Evolutionary conservation across 1,140 invertebrate species (phyloP), one percentile per base, ranked within the genome.

Genomic region (Scaptomyza graminum): DNA sequence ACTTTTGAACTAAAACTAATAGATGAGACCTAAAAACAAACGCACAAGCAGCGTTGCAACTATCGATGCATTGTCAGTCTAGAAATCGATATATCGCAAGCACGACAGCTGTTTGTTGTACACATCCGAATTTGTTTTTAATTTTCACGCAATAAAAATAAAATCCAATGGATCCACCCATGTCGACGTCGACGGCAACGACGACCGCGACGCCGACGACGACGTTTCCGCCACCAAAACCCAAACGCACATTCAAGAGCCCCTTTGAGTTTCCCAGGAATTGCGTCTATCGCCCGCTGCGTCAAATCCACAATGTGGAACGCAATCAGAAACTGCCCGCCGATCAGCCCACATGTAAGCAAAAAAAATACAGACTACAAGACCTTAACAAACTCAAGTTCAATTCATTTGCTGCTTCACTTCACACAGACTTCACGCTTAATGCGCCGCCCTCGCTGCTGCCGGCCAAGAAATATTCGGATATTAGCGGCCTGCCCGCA

Each of bases 391-490:
- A 6, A 34, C 31, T n/a, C 6, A 56, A 22, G 6, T 31, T 15
- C 9, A 25, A 8, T 31, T 22, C 3, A 31, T 39, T 57, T 47
- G 5, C 15, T 8, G 2, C 7, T 31, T 37, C 9, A 39, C 41
- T 61, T 67, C 11, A 8, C 47, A 11, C 47, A 96, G 96, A 97
- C 92, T 95, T 95, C 87, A 95, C 94, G 43, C 96, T 98, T 66
- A 97, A 98, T 93, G 97, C 97, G 34, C 97, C 97, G 15, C 97
- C 97, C 39, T 97, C 97, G 61, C 97, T 98, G 76, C 96, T 95
- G 91, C 97, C 97, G 22, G 94, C 96, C 2, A 98, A 98, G 90
- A 98, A 98, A 85, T 98, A 98, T 92, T 98, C 97, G 0, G 97
- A 98, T 90, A 95, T 98, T 57, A 98, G 97, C 76, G 97, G 97